Base-by-base conservation (phyloP, 2,888 invertebrate species). In the Campoplex capitator region DNA sequence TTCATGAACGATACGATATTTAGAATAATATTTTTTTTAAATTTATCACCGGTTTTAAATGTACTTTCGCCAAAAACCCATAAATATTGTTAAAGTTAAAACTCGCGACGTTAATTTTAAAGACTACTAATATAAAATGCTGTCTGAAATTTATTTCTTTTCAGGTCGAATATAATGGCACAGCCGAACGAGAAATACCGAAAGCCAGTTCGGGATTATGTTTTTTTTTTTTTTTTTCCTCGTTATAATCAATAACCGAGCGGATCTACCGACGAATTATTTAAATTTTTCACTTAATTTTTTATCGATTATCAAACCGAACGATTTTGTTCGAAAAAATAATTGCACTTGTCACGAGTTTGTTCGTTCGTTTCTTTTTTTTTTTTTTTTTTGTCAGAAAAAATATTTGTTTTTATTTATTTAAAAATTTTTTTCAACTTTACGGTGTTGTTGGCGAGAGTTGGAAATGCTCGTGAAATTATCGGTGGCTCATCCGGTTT, bases 141-240 rank as follows among this genome's bases (percentile, higher is more conserved):
- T 58, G 58, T 73, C 18, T 38, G 62, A 54, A 28, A 28, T 32
- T 80, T 80, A 42, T 73, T 75, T 84, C 65, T 82, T 79, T 35
- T 67, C 56, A 74, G 65, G 56, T 80, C 73, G 78, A 85, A 76
- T 74, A 77, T 76, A 80, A 87, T 88, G 89, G 88, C 89, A 89
- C 89, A 89, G 89, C 89, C 89, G 87, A 88, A 88, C 85, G 88
- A 88, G 89, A 88, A 88, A 87, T 82, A 42, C 89, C 89, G 89
- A 89, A 89, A 89, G 84, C 89, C 89, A 88, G 89, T 88, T 89
- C 87, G 87, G 87, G 76, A 70, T 79, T 70, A 13, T 56, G 32
- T 42, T 42, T 42, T 42, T 7, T 23, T 23, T 23, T 23, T 23
- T 23, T 23, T 23, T 23, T 79, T 75, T 51, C 79, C 77, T 89